These are phyloP conservation scores for Philaethria dido DNA, from an alignment of 2,888 invertebrate genomes.

Conservation along the genomic window DNA sequence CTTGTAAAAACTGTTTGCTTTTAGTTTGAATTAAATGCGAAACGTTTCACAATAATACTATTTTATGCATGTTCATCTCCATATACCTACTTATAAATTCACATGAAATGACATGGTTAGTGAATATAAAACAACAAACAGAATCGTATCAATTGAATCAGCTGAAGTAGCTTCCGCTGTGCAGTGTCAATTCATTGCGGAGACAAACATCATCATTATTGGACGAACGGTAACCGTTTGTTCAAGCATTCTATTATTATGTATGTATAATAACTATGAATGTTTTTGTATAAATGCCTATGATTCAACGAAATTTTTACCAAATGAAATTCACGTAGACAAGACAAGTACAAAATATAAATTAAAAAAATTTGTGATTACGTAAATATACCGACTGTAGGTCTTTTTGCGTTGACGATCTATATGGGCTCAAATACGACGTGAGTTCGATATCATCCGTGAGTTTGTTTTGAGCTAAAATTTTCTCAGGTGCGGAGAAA, in stretches of 20 bases:
- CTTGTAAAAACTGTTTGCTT: background rate
- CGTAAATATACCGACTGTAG: too few species aligned
- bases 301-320: too few species aligned
- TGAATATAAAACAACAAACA: constrained; percentile 26
- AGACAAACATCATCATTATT: constrained; percentile 45
- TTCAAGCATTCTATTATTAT: background rate
- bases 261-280: background rate
- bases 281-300: too few species aligned
- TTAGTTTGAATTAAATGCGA: background rate
- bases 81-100: constrained; percentile 4
- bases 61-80: background rate
- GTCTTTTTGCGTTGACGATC: too few species aligned
- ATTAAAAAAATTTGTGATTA: too few species aligned
- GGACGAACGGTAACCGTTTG: constrained; percentile 16
- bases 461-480: background rate
- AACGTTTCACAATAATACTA: background rate
- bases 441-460: too few species aligned
- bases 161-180: constrained; percentile 43
- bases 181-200: constrained; percentile 45
- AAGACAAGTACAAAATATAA: too few species aligned
- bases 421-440: too few species aligned
- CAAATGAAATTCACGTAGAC: too few species aligned
- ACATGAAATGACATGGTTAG: constrained; percentile 29
- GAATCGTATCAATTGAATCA: constrained; percentile 42
- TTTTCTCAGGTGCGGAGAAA: background rate